These are phyloP conservation scores for Penaeus japonicus DNA, from an alignment of 1,140 invertebrate genomes.

Conservation along the genomic window DNA sequence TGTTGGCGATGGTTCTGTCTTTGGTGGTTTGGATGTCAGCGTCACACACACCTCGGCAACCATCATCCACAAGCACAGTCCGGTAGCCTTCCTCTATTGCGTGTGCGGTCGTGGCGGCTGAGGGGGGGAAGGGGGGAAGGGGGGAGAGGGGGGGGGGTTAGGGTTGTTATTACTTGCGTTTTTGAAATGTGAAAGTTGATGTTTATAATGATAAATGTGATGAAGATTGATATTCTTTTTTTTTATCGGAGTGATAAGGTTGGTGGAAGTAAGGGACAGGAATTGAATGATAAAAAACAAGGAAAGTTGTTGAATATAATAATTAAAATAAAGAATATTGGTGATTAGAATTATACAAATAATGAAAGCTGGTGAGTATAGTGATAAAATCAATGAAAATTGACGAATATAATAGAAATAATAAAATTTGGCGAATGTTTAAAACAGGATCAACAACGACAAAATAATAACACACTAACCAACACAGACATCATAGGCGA, in stretches of 20 bases:
- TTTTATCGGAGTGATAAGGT: too few species aligned
- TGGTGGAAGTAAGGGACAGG: too few species aligned
- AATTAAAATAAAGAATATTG: too few species aligned
- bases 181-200: too few species aligned
- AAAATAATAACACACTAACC: slow-evolving; percentile 68
- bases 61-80: slow-evolving; percentile 90
- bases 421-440: not conserved
- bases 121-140: slow-evolving; percentile 3
- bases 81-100: slow-evolving; percentile 88
- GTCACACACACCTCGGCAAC: slow-evolving; percentile 84
- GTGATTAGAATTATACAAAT: too few species aligned
- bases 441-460: not conserved
- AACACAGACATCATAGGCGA: slow-evolving; percentile 97
- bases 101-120: slow-evolving; percentile 85
- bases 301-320: too few species aligned
- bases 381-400: too few species aligned
- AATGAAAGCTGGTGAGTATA: too few species aligned
- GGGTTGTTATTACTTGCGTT: too few species aligned
- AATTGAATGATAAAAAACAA: too few species aligned
- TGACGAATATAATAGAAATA: not conserved
- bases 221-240: too few species aligned
- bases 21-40: slow-evolving; percentile 85
- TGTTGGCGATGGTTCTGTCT: slow-evolving; percentile 74
- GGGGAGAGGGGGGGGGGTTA: not conserved
- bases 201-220: too few species aligned